A percentile compares a stretch with the other conserved stretches of the same genome.
Evolutionary conservation across 2,113 vertebrate genomes (phyloP).

Genomic region (Saimiri boliviensis): DNA sequence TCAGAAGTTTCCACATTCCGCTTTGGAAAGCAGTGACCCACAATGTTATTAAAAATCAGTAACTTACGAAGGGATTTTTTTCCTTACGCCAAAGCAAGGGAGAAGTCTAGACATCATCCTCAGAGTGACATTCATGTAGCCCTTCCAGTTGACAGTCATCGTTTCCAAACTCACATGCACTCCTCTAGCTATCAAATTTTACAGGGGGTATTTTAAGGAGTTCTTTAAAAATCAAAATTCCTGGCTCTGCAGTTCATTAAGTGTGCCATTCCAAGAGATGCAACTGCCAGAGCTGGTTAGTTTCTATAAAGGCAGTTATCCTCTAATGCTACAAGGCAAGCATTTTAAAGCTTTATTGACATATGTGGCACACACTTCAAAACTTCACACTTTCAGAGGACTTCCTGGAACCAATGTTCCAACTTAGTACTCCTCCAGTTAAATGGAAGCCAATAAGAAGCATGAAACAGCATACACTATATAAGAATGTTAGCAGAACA

Average conservation of each 20-base stretch:
- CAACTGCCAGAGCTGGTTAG: constrained; percentile 46
- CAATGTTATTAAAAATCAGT: constrained; percentile 29
- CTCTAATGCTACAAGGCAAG: constrained; percentile 30
- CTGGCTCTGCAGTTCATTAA: constrained; percentile 50
- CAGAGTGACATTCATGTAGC: neutral
- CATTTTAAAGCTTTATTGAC: constrained; percentile 35
- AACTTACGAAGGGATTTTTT: constrained; percentile 28
- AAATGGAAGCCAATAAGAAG: constrained; percentile 75
- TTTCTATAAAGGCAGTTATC: constrained; percentile 58
- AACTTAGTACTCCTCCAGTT: constrained; percentile 54
- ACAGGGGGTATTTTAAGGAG: neutral
- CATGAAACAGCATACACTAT: neutral
- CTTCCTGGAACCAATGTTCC: constrained; percentile 45
- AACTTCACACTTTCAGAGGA: constrained; percentile 62
- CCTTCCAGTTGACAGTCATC: neutral
- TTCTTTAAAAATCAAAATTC: constrained; percentile 61
- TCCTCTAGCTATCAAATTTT: constrained; percentile 25
- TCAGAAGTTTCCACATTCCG: constrained; percentile 19
- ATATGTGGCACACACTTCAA: constrained; percentile 53
- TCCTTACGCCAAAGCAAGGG: neutral
- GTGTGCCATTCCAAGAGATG: constrained; percentile 53
- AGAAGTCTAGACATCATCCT: neutral
- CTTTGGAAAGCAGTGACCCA: constrained; percentile 43
- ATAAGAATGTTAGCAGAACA: constrained; percentile 34
- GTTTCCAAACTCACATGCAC: neutral